phyloP scores from a whole-genome alignment of 2,888 invertebrate genomes.

The Brachyopa scutellaris region DNA sequence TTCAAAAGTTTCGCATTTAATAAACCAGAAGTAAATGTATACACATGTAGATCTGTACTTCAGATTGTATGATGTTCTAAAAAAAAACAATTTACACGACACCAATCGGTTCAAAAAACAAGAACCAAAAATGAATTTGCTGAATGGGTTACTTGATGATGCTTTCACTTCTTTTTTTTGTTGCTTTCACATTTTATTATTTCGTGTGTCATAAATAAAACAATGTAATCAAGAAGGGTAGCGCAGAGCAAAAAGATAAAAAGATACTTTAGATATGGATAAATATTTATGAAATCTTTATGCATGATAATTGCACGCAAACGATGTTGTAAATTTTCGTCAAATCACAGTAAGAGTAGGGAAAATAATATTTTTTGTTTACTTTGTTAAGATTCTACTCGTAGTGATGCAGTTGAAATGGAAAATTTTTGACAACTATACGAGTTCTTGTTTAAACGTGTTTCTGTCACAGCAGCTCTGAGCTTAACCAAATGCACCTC shows the following conservation, averaged over 20 bases:
- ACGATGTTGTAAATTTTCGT: constrained; percentile 11
- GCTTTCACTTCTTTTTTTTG: no score
- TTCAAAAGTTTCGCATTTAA: not conserved
- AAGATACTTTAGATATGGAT: not conserved
- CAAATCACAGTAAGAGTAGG: not conserved
- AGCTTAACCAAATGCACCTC: no score
- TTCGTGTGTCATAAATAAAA: constrained; percentile 8
- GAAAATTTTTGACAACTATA: no score
- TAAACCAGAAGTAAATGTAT: not conserved
- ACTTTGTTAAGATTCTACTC: no score
- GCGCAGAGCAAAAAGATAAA: not conserved
- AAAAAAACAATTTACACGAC: no score
- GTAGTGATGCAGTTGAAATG: not conserved
- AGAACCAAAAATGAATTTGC: no score
- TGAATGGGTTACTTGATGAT: not conserved
- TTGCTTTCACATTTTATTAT: not conserved
- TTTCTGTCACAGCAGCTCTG: no score
- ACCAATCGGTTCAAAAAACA: no score
- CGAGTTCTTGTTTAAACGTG: no score
- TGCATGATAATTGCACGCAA: constrained; percentile 4
- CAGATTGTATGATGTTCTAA: no score
- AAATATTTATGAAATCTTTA: constrained; percentile 1
- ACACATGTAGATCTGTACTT: not conserved
- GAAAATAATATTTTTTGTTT: no score
- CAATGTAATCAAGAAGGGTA: not conserved